Conservation (phyloP, 2,888 invertebrate genomes). For the Volucella zonaria region DNA sequence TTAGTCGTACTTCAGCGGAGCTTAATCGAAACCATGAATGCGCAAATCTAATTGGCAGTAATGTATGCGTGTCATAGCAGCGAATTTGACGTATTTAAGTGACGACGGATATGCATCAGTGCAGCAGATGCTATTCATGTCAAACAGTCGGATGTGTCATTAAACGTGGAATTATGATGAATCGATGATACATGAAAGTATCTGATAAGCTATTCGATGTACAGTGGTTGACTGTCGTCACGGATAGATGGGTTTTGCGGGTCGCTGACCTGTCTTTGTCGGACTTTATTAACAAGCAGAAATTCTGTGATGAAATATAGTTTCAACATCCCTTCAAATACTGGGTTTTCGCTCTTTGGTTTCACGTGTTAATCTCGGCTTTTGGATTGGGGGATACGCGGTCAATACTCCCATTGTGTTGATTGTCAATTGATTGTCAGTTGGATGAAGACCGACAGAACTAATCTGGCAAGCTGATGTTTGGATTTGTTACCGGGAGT, state of each 20-base stretch:
- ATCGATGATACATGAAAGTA: slow-evolving; percentile 54
- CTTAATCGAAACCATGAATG: slow-evolving; percentile 57
- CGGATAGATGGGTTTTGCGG: not conserved
- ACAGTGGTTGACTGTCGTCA: not conserved
- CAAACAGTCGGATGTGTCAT: slow-evolving; percentile 38
- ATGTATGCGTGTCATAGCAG: slow-evolving; percentile 56
- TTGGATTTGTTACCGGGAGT: too few species aligned
- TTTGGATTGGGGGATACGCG: too few species aligned
- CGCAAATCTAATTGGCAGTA: slow-evolving; percentile 65
- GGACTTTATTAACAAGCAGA: too few species aligned
- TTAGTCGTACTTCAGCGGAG: slow-evolving; percentile 3
- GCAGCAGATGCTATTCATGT: slow-evolving; percentile 53
- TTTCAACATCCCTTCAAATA: too few species aligned
- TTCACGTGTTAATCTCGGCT: too few species aligned
- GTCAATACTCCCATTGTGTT: too few species aligned
- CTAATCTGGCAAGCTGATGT: too few species aligned
- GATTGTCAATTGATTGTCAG: too few species aligned
- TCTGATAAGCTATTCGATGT: not conserved
- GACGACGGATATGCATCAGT: slow-evolving; percentile 48
- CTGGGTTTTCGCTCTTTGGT: too few species aligned
- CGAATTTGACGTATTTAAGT: slow-evolving; percentile 58
- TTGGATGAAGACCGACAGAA: too few species aligned
- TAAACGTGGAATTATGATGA: slow-evolving; percentile 43
- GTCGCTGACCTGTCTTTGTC: slow-evolving; percentile 9
- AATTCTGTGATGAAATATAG: too few species aligned